Evolutionary conservation across 1,140 invertebrate species (phyloP).

Genomic region (Mylabris phalerata): DNA sequence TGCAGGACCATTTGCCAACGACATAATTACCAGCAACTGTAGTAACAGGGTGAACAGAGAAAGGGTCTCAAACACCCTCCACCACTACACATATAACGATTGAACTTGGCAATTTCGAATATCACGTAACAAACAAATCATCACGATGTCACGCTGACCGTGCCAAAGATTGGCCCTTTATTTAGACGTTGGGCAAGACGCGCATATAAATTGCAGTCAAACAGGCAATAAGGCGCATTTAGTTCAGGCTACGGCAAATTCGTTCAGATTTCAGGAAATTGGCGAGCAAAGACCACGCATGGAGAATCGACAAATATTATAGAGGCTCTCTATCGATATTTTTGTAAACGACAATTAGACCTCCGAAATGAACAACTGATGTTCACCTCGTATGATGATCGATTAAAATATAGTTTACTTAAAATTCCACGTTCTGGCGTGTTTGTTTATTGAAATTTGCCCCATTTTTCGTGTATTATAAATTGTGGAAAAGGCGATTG

Average conservation of each 20-base stretch:
- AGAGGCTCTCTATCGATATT: too few relatives aligned
- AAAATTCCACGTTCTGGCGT: too few relatives aligned
- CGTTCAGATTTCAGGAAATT: conserved; percentile 27
- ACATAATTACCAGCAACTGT: conserved; percentile 30
- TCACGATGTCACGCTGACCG: conserved; percentile 31
- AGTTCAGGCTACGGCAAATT: conserved; percentile 32
- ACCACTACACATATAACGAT: too few relatives aligned
- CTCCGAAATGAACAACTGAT: too few relatives aligned
- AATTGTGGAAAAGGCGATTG: too few relatives aligned
- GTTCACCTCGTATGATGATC: too few relatives aligned
- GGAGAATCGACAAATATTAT: conserved; percentile 18
- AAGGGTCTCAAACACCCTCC: too few relatives aligned
- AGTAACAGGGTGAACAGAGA: conserved; percentile 1
- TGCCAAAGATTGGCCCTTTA: conserved; percentile 33
- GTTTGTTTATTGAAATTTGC: too few relatives aligned
- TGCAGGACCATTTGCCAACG: conserved; percentile 29
- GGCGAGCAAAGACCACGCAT: conserved; percentile 14
- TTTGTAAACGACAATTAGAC: neutral
- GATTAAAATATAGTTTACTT: too few relatives aligned
- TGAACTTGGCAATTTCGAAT: conserved; percentile 18
- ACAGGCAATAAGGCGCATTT: conserved; percentile 36
- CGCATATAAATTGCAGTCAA: conserved; percentile 40
- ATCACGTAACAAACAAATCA: conserved; percentile 39
- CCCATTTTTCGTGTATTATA: too few relatives aligned
- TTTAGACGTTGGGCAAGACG: conserved; percentile 30